Percentiles rank a stretch among this genome's conserved stretches.
Conservation (phyloP, 2,797 vertebrate genomes). For the Sebastiscus albofasciatus region DNA sequence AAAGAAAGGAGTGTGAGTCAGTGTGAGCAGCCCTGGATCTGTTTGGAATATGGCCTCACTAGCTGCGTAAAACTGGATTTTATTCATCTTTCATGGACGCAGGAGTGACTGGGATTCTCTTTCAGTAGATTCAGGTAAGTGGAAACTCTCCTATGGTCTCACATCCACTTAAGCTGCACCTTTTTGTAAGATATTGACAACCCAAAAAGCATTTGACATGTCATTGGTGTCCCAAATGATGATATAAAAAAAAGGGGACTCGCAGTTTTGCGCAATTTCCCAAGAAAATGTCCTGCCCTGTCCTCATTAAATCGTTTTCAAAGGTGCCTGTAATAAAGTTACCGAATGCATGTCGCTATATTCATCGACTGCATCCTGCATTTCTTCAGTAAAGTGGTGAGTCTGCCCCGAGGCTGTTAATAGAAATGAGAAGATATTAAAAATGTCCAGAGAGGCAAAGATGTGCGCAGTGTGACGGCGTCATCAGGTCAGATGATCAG, state of each 20-base stretch:
- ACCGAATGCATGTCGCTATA: not conserved
- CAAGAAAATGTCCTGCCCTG: not conserved
- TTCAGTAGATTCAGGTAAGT: constrained; percentile 69
- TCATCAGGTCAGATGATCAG: constrained; percentile 75
- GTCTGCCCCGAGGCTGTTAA: constrained; percentile 1
- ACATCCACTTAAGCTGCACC: not conserved
- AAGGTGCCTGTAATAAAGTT: not conserved
- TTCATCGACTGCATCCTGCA: not conserved
- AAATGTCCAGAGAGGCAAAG: constrained; percentile 44
- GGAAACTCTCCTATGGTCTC: not conserved
- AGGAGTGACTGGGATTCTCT: constrained; percentile 23
- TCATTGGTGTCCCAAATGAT: not conserved
- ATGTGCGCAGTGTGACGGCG: constrained; percentile 59
- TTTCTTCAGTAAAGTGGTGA: constrained; percentile 2
- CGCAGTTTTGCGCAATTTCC: not conserved
- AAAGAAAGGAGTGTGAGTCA: constrained; percentile 30
- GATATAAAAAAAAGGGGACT: not conserved
- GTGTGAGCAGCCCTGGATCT: constrained; percentile 17
- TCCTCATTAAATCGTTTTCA: not conserved
- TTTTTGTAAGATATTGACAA: not conserved
- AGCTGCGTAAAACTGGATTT: constrained; percentile 40
- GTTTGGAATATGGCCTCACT: constrained; percentile 22
- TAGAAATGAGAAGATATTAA: constrained; percentile 20
- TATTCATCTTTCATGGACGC: constrained; percentile 46
- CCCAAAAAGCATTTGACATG: not conserved